Evolutionary conservation across 2,888 invertebrate species (phyloP).

Genomic region (Incurvaria masculella): DNA sequence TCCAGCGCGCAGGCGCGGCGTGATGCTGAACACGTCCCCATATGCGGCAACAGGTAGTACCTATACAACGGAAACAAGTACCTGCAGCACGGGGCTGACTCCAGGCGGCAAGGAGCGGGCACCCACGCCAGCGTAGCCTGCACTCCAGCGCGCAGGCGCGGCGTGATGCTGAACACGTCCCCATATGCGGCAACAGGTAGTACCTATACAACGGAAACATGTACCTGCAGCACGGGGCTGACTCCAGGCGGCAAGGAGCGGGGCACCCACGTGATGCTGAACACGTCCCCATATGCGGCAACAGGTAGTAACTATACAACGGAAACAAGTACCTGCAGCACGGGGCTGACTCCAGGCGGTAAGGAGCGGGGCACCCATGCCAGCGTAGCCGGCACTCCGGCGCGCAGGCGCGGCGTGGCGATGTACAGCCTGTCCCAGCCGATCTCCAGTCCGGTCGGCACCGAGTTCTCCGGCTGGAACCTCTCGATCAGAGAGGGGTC

Average conservation of each 20-base stretch:
- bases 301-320: no score
- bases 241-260: constrained; percentile 61
- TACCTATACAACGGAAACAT: no score
- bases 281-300: no score
- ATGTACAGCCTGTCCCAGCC: constrained; percentile 69
- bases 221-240: constrained; percentile 67
- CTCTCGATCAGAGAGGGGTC: constrained; percentile 55
- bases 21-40: no score
- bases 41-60: no score
- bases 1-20: constrained; percentile 70
- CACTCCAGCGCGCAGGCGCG: constrained; percentile 70
- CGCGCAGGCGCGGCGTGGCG: constrained; percentile 70
- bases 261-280: constrained; percentile 66
- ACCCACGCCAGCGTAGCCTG: constrained; percentile 72
- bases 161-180: no score
- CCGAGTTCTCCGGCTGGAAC: constrained; percentile 69
- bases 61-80: no score
- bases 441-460: constrained; percentile 74
- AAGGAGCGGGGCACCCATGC: constrained; percentile 64
- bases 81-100: constrained; percentile 67
- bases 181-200: no score
- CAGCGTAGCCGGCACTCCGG: constrained; percentile 74
- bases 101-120: constrained; percentile 60
- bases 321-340: constrained; percentile 51
- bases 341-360: constrained; percentile 66